These are phyloP conservation scores for Apotomis betuletana DNA, from an alignment of 2,888 invertebrate species.

Conservation along the genomic window DNA sequence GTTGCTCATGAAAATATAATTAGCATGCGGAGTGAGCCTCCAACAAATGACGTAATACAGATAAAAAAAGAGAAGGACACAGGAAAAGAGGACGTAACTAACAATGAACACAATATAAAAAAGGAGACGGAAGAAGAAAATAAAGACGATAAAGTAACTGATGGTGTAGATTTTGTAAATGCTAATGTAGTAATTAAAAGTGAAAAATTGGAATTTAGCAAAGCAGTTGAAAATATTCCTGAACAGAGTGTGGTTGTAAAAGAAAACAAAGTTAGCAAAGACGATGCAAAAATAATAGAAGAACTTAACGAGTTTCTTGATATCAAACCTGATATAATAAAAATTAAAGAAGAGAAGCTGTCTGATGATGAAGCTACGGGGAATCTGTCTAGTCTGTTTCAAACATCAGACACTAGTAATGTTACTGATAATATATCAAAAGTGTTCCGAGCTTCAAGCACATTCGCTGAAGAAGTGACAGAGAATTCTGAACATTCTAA, in stretches of 20 bases:
- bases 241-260: background rate
- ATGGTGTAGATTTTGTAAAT: background rate
- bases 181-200: background rate
- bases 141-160: background rate
- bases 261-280: background rate
- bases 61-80: slow-evolving; percentile 16
- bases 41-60: background rate
- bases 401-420: background rate
- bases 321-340: slow-evolving; percentile 30
- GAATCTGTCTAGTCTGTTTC: background rate
- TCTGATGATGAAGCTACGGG: slow-evolving; percentile 7
- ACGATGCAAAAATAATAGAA: background rate
- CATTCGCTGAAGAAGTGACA: slow-evolving; percentile 19
- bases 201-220: background rate
- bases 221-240: background rate
- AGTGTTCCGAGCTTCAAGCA: slow-evolving; percentile 14
- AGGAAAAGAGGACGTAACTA: too few relatives aligned
- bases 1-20: slow-evolving; percentile 3
- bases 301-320: slow-evolving; percentile 17
- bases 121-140: background rate
- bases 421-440: background rate
- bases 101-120: too few relatives aligned
- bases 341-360: slow-evolving; percentile 19
- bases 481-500: slow-evolving; percentile 6
- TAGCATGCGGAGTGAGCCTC: background rate